Conservation (phyloP, 1,140 invertebrate species). For the Spodoptera litura region DNA sequence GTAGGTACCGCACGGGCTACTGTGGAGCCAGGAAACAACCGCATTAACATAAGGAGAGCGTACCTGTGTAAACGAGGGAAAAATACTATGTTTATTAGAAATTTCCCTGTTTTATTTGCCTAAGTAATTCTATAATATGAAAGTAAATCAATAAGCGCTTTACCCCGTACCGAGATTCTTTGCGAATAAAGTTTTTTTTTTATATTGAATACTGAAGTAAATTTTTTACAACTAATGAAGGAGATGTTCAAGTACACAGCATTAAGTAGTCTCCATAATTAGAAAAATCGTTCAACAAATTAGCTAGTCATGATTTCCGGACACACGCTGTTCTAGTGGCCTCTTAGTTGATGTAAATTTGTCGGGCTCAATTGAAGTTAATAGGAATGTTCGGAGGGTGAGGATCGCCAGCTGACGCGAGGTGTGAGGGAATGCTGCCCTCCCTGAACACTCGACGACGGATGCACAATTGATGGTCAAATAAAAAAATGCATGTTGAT, state of each 20-base stretch:
- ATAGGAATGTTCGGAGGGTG: slow-evolving; percentile 81
- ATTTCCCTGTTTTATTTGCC: too few relatives aligned
- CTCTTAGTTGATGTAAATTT: slow-evolving; percentile 81
- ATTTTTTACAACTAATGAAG: too few relatives aligned
- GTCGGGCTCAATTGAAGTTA: slow-evolving; percentile 85
- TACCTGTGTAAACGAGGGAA: background rate
- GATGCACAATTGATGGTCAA: slow-evolving; percentile 74
- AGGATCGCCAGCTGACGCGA: slow-evolving; percentile 82
- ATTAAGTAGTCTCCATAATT: too few relatives aligned
- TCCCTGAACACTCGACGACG: slow-evolving; percentile 70
- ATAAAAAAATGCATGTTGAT: slow-evolving; percentile 66
- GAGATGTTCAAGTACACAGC: too few relatives aligned
- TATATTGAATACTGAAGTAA: too few relatives aligned
- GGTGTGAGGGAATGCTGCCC: slow-evolving; percentile 84
- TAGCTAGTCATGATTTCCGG: background rate
- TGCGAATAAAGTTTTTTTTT: too few relatives aligned
- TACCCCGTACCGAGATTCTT: too few relatives aligned
- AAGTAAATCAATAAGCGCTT: too few relatives aligned
- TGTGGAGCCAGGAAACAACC: slow-evolving; percentile 59
- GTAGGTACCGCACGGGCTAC: slow-evolving; percentile 63
- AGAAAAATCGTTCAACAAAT: background rate
- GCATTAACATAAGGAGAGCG: background rate
- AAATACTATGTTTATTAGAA: background rate
- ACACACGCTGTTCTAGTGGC: slow-evolving; percentile 54
- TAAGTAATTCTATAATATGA: too few relatives aligned